These are phyloP conservation scores for Campopleginae sp. DNA, from an alignment of 2,888 invertebrate genomes.

Conservation along the genomic window DNA sequence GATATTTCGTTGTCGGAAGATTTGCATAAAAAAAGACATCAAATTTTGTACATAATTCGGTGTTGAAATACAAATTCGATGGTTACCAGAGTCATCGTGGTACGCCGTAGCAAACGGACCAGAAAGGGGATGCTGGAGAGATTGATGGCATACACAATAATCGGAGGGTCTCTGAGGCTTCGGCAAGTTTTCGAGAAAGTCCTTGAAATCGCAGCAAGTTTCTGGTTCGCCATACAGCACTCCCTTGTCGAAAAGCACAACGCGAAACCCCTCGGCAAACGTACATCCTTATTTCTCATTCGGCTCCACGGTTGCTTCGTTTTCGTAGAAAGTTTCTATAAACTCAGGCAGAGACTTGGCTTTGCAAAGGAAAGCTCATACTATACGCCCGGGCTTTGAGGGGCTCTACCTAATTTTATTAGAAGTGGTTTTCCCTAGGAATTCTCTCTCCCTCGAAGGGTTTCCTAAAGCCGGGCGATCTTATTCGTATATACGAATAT, in stretches of 20 bases:
- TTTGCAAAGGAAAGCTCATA: conserved; percentile 48
- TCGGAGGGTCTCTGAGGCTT: conserved; percentile 39
- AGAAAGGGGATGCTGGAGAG: background rate
- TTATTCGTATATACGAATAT: conserved; percentile 15
- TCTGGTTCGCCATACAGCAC: conserved; percentile 32
- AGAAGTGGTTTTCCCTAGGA: conserved; percentile 61
- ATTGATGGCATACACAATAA: conserved; percentile 33
- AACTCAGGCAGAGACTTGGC: conserved; percentile 42
- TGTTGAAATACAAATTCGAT: background rate
- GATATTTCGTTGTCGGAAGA: background rate
- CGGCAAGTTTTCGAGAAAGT: conserved; percentile 47
- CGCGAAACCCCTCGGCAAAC: background rate
- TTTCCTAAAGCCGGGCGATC: conserved; percentile 23
- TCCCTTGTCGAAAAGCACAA: conserved; percentile 34
- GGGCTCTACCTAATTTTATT: conserved; percentile 69
- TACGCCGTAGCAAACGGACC: background rate
- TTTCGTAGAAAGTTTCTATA: conserved; percentile 63
- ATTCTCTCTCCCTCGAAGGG: conserved; percentile 29
- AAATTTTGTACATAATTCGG: background rate
- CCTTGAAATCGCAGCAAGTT: conserved; percentile 56
- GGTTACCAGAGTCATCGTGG: background rate
- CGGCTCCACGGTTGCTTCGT: conserved; percentile 44
- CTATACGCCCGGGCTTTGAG: conserved; percentile 54
- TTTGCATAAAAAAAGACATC: background rate
- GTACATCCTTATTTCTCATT: background rate